Percentiles rank a stretch among this genome's conserved stretches.
Conservation (phyloP, 2,888 invertebrate species). For the Rhingia campestris region DNA sequence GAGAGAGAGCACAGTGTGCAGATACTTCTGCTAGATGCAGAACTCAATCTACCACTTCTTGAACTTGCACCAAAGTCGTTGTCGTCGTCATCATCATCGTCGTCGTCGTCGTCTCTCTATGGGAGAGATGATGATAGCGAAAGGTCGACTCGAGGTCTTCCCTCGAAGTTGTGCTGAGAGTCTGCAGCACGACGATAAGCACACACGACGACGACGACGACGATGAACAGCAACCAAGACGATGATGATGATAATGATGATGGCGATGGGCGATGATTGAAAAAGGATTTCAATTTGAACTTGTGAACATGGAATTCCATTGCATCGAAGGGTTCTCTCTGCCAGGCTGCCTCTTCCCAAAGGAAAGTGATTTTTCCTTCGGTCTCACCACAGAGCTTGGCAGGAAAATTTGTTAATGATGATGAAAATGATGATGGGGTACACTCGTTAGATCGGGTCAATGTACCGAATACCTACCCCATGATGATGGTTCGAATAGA, state of each 20-base stretch:
- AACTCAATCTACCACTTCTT: slow-evolving; percentile 55
- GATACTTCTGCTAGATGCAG: slow-evolving; percentile 1
- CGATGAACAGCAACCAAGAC: slow-evolving; percentile 30
- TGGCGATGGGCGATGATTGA: slow-evolving; percentile 62
- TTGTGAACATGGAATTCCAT: slow-evolving; percentile 68
- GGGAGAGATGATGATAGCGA: slow-evolving; percentile 63
- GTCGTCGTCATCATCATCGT: too few relatives aligned
- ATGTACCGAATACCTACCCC: slow-evolving; percentile 39
- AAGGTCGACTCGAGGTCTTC: slow-evolving; percentile 73
- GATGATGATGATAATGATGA: slow-evolving; percentile 38
- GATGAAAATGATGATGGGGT: slow-evolving; percentile 65
- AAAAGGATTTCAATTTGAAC: slow-evolving; percentile 72
- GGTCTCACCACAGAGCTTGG: not conserved
- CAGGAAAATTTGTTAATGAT: slow-evolving; percentile 62
- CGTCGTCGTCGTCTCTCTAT: not conserved
- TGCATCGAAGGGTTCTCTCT: slow-evolving; percentile 5
- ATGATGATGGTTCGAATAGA: slow-evolving; percentile 47
- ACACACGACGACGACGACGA: slow-evolving; percentile 45
- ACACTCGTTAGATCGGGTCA: slow-evolving; percentile 67
- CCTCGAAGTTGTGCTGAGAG: slow-evolving; percentile 42
- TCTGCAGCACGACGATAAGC: slow-evolving; percentile 51
- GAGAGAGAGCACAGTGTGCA: slow-evolving; percentile 40
- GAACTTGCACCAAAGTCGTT: slow-evolving; percentile 54
- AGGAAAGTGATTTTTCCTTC: slow-evolving; percentile 61
- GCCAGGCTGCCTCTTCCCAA: slow-evolving; percentile 28